A percentile compares a stretch with the other conserved stretches of the same genome.
These are phyloP conservation scores for Papilio xuthus DNA, from an alignment of 1,140 invertebrate genomes.

Conservation along the genomic window DNA sequence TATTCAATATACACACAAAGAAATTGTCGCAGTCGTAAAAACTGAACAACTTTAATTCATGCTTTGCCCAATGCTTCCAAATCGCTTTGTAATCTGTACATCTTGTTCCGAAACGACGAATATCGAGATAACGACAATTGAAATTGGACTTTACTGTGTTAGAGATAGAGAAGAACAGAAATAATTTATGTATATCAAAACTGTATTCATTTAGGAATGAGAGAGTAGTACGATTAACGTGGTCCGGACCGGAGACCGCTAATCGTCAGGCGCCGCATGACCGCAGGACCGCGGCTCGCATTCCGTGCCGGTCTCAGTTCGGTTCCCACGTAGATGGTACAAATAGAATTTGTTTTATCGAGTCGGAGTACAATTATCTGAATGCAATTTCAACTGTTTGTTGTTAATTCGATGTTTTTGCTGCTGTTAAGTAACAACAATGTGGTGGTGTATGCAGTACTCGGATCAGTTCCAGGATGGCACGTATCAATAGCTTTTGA, in stretches of 20 bases:
- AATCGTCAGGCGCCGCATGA: constrained; percentile 10
- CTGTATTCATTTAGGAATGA: constrained; percentile 10
- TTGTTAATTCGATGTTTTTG: constrained; percentile 1
- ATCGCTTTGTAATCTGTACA: constrained; percentile 10
- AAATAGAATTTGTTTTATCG: constrained; percentile 13
- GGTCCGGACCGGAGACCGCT: constrained; percentile 5
- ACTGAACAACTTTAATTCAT: neutral
- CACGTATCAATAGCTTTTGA: neutral
- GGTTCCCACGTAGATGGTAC: constrained; percentile 4
- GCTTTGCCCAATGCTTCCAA: constrained; percentile 3
- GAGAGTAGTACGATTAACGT: neutral
- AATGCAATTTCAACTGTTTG: constrained; percentile 14
- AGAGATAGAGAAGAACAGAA: neutral
- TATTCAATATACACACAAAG: too few species aligned
- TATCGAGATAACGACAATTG: neutral
- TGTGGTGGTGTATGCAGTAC: neutral
- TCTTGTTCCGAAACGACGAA: constrained; percentile 1
- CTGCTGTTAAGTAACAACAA: neutral
- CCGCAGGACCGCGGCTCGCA: neutral
- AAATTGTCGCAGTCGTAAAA: neutral
- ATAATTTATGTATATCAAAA: neutral
- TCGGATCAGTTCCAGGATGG: neutral
- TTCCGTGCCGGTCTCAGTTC: constrained; percentile 2
- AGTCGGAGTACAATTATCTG: neutral
- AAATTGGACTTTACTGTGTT: neutral